Evolutionary conservation across 2,797 vertebrate species (phyloP).

Genomic region (Pseudochaenichthys georgianus): DNA sequence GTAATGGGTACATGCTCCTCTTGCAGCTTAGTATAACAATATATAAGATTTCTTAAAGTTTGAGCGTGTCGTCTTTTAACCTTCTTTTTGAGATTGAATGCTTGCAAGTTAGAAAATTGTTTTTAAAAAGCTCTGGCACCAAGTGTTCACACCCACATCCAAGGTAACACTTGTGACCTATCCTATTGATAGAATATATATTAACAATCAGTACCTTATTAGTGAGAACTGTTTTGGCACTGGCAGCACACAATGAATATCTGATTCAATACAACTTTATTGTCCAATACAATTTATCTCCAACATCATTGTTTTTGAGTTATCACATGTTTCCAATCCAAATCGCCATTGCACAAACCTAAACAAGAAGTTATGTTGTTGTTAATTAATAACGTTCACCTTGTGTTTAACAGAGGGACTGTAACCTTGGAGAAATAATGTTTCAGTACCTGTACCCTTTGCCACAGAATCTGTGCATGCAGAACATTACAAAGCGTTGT

Average conservation of each 20-base stretch:
- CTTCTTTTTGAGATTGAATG: slow-evolving; percentile 5
- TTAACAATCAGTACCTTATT: too few relatives aligned
- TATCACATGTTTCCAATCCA: too few relatives aligned
- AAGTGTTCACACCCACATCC: neutral
- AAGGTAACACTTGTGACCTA: neutral
- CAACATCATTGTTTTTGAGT: too few relatives aligned
- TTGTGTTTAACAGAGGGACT: neutral
- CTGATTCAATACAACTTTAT: too few relatives aligned
- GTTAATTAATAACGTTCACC: neutral
- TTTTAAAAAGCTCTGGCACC: neutral
- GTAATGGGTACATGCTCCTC: slow-evolving; percentile 48
- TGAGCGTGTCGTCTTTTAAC: slow-evolving; percentile 16
- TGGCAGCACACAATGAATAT: too few relatives aligned
- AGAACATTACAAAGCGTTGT: neutral
- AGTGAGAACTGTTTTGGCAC: too few relatives aligned
- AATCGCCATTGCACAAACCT: too few relatives aligned
- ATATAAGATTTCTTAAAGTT: slow-evolving; percentile 7
- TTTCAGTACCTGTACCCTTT: accelerated
- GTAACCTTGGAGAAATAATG: neutral
- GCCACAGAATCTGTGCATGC: neutral
- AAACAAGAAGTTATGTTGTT: too few relatives aligned
- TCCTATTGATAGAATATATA: neutral
- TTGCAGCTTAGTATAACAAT: slow-evolving; percentile 22
- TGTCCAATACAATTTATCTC: too few relatives aligned
- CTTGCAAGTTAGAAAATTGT: neutral